Conservation (phyloP, 37 sponge, comb jelly and placozoan genomes). For the Spongilla lacustris region DNA sequence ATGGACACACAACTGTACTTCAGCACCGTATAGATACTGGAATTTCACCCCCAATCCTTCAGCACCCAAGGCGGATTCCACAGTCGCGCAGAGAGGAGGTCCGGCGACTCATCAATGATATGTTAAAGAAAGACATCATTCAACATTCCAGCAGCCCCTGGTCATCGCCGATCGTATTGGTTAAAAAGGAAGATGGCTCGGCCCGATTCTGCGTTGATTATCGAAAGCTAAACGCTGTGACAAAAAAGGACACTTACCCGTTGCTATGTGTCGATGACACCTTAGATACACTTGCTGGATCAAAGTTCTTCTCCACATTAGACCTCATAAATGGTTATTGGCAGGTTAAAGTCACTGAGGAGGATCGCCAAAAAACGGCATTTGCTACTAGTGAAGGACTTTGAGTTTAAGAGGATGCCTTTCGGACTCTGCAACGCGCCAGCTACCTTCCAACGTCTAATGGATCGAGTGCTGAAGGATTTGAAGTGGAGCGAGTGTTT, state of each 20-base stretch:
- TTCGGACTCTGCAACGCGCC: constrained; percentile 52
- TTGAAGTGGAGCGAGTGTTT: constrained; percentile 4
- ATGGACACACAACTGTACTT: constrained; percentile 4
- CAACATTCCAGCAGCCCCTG: constrained; percentile 47
- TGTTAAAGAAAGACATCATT: constrained; percentile 51
- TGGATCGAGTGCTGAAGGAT: constrained; percentile 26
- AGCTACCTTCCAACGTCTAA: constrained; percentile 41
- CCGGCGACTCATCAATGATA: constrained; percentile 17
- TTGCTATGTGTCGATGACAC: constrained; percentile 46
- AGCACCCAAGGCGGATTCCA: constrained; percentile 37
- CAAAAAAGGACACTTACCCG: constrained; percentile 64
- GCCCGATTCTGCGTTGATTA: constrained; percentile 74
- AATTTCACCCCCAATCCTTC: constrained; percentile 20
- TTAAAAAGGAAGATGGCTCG: constrained; percentile 49
- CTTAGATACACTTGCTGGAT: no score
- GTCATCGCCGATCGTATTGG: constrained; percentile 55
- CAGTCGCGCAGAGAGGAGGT: constrained; percentile 33
- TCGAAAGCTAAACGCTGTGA: constrained; percentile 51
- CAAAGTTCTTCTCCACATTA: constrained; percentile 35
- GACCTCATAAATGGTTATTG: constrained; percentile 47
- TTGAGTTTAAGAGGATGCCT: constrained; percentile 56
- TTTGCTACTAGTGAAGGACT: constrained; percentile 37
- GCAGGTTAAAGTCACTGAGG: constrained; percentile 26
- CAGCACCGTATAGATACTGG: constrained; percentile 47
- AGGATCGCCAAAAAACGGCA: constrained; percentile 43